Evolutionary conservation across 1,140 invertebrate species (phyloP).

Genomic region (Diabrotica virgifera): DNA sequence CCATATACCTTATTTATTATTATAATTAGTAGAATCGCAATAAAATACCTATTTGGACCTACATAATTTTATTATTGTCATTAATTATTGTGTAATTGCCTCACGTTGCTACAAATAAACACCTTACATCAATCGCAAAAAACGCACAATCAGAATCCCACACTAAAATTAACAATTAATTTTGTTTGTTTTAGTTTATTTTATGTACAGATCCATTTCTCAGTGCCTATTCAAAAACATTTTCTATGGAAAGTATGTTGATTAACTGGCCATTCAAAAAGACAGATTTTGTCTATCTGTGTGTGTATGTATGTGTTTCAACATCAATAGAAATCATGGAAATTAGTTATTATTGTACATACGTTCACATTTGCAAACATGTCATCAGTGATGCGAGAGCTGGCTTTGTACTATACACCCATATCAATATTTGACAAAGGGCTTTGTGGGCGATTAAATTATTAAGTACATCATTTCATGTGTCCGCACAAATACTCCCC

Average conservation of each 20-base stretch:
- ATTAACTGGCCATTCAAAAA: background rate
- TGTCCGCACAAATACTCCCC: slow-evolving; percentile 10
- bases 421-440: slow-evolving; percentile 33
- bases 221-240: too few relatives aligned
- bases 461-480: slow-evolving; percentile 17
- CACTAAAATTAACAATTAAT: too few relatives aligned
- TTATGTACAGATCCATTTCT: too few relatives aligned
- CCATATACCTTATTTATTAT: too few relatives aligned
- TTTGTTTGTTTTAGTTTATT: too few relatives aligned
- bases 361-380: slow-evolving; percentile 20
- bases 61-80: too few relatives aligned
- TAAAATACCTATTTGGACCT: too few relatives aligned
- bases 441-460: slow-evolving; percentile 31
- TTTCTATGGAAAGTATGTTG: background rate
- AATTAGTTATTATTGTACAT: slow-evolving; percentile 39
- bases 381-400: slow-evolving; percentile 24
- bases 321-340: slow-evolving; percentile 37
- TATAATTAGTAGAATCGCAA: too few relatives aligned
- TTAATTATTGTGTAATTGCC: too few relatives aligned
- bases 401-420: slow-evolving; percentile 22
- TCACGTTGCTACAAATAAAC: too few relatives aligned
- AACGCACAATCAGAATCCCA: too few relatives aligned
- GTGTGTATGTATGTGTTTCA: slow-evolving; percentile 3
- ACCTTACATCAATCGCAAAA: too few relatives aligned
- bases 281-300: background rate